These are phyloP conservation scores for Ascidia mentula DNA, from an alignment of 23 tunicate genomes.

Conservation along the genomic window DNA sequence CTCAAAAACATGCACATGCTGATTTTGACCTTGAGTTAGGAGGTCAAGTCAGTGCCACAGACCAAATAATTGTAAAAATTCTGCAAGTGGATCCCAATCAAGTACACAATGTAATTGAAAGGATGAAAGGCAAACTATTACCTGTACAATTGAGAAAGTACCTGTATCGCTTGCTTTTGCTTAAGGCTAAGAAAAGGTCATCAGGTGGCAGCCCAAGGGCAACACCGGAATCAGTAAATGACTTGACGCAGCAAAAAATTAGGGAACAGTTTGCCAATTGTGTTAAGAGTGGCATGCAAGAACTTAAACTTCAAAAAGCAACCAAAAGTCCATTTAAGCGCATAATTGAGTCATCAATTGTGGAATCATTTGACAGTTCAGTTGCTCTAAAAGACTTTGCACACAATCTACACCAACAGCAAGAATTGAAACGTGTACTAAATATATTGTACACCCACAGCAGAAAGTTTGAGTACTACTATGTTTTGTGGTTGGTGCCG, in stretches of 20 bases:
- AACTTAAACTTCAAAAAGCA: slow-evolving; percentile 43
- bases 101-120: slow-evolving; percentile 10
- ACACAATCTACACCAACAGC: slow-evolving; percentile 39
- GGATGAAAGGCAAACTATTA: slow-evolving; percentile 27
- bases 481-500: slow-evolving; percentile 61
- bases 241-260: slow-evolving; percentile 32
- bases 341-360: slow-evolving; percentile 47
- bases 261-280: slow-evolving; percentile 49
- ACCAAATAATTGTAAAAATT: slow-evolving; percentile 25
- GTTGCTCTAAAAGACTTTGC: slow-evolving; percentile 27
- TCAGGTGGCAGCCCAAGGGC: neutral
- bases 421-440: slow-evolving; percentile 22
- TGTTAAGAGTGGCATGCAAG: slow-evolving; percentile 39
- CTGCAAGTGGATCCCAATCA: slow-evolving; percentile 42
- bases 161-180: slow-evolving; percentile 35
- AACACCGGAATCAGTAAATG: slow-evolving; percentile 12
- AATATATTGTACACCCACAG: slow-evolving; percentile 60
- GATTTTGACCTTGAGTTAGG: neutral
- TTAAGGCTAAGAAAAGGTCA: slow-evolving; percentile 17
- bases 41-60: slow-evolving; percentile 21
- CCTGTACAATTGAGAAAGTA: slow-evolving; percentile 47
- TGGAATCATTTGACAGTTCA: slow-evolving; percentile 32
- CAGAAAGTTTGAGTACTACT: slow-evolving; percentile 43
- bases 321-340: slow-evolving; percentile 47
- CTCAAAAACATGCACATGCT: neutral